Conservation (phyloP, 2,113 vertebrate genomes). For the Megaceryle torquata region DNA sequence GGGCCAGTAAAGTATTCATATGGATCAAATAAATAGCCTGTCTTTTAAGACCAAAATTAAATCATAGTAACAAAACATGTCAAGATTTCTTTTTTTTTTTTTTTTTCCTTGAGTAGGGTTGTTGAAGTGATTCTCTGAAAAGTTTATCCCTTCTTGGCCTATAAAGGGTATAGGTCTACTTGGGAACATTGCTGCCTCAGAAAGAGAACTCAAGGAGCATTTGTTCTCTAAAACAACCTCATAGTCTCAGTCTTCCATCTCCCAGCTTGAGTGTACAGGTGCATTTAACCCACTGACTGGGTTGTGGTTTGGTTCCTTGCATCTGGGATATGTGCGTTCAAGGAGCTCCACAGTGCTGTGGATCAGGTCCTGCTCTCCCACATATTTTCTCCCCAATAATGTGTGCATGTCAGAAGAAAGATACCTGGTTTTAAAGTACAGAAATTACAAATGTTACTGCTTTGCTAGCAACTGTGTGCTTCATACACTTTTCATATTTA, state of each 20-base stretch:
- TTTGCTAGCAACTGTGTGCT: background rate
- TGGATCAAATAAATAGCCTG: background rate
- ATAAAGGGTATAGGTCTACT: background rate
- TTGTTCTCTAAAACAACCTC: background rate
- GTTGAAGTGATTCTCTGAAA: background rate
- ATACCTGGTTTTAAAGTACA: background rate
- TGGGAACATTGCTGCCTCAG: background rate
- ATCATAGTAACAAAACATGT: background rate
- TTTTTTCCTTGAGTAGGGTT: background rate
- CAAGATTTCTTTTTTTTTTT: background rate
- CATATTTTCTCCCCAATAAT: background rate
- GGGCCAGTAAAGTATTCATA: background rate
- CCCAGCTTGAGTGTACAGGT: background rate
- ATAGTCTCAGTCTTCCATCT: background rate
- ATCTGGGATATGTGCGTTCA: background rate
- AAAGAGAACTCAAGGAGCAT: background rate
- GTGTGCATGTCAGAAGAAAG: rapidly evolving
- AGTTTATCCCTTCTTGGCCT: background rate
- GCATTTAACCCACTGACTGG: background rate
- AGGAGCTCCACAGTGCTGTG: background rate
- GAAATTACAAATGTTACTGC: background rate
- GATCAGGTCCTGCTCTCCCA: background rate
- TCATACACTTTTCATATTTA: rapidly evolving
- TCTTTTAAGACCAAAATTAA: constrained; percentile 24
- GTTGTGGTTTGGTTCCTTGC: background rate